A percentile compares a stretch with the other conserved stretches of the same genome.
phyloP scores from a whole-genome alignment of 1,140 invertebrate genomes.

The Trichonephila clavipes region DNA sequence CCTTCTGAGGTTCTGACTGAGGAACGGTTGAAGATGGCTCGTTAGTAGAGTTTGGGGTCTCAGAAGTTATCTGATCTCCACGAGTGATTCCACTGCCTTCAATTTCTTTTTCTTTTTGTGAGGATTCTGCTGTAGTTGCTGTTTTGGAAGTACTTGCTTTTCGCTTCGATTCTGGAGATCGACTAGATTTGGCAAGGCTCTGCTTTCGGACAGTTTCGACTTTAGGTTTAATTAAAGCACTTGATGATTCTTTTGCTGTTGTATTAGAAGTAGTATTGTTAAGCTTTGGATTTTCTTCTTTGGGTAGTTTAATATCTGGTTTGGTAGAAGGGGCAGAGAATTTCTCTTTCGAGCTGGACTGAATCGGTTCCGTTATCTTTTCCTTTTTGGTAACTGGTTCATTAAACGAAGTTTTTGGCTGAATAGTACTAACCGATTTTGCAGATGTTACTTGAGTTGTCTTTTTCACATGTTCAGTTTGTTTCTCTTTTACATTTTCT shows the following conservation, averaged over 20 bases:
- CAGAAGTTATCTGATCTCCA: conserved; percentile 69
- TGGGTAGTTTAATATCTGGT: not conserved
- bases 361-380: not conserved
- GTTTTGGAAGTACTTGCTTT: conserved; percentile 1
- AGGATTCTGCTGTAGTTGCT: not conserved
- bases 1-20: not conserved
- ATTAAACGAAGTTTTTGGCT: not conserved
- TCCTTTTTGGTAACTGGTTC: not conserved
- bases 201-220: not conserved
- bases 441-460: not conserved
- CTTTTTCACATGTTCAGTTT: not conserved
- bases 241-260: not conserved
- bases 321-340: not conserved
- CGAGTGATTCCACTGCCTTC: conserved; percentile 75
- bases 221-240: not conserved
- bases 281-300: not conserved
- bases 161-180: not conserved
- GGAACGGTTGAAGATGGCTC: not conserved
- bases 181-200: not conserved
- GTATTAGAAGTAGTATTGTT: not conserved
- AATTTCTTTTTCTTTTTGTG: conserved; percentile 34
- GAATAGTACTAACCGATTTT: not conserved
- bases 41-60: not conserved
- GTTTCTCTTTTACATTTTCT: not conserved
- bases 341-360: not conserved